Evolutionary conservation across 2,797 vertebrate genomes (phyloP).

Genomic region (Discoglossus pictus): DNA sequence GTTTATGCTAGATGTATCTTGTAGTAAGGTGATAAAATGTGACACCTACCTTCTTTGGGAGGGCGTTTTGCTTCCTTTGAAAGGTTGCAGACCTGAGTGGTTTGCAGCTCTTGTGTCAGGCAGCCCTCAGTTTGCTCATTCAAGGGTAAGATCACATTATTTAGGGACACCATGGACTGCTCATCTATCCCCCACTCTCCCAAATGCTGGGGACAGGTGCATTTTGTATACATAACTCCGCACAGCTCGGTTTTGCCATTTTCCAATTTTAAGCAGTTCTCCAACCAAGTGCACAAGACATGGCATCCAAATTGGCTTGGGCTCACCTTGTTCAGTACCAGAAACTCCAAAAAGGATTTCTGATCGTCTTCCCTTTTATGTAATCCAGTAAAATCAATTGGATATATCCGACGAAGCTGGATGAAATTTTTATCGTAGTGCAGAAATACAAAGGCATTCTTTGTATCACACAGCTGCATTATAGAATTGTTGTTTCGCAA

Average conservation of each 20-base stretch:
- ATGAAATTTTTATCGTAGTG: constrained; percentile 99
- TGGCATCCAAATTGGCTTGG: constrained; percentile 98
- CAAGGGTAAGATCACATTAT: constrained; percentile 96
- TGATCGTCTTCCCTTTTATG: constrained; percentile 89
- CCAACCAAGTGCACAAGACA: constrained; percentile 97
- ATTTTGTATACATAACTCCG: constrained; percentile 97
- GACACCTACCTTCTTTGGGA: constrained; percentile 95
- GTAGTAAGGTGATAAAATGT: constrained; percentile 3
- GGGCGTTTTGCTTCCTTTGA: constrained; percentile 93
- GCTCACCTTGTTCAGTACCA: constrained; percentile 98
- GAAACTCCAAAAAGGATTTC: constrained; percentile 96
- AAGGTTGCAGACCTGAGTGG: constrained; percentile 95
- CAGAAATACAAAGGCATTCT: constrained; percentile 97
- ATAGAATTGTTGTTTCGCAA: constrained; percentile 96
- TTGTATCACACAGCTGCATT: constrained; percentile 94
- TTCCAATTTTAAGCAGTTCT: constrained; percentile 96
- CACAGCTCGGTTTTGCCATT: constrained; percentile 95
- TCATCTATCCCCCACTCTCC: constrained; percentile 93
- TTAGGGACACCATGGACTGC: constrained; percentile 87
- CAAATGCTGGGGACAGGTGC: constrained; percentile 97
- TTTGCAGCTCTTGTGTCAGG: constrained; percentile 94
- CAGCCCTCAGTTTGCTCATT: constrained; percentile 98
- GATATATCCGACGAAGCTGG: constrained; percentile 93
- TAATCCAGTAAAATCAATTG: constrained; percentile 88
- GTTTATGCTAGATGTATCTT: constrained; percentile 4